A percentile compares a stretch with the other conserved stretches of the same genome.
Evolutionary conservation across 2,888 invertebrate species (phyloP).

Genomic region (Stegana nigrithorax): DNA sequence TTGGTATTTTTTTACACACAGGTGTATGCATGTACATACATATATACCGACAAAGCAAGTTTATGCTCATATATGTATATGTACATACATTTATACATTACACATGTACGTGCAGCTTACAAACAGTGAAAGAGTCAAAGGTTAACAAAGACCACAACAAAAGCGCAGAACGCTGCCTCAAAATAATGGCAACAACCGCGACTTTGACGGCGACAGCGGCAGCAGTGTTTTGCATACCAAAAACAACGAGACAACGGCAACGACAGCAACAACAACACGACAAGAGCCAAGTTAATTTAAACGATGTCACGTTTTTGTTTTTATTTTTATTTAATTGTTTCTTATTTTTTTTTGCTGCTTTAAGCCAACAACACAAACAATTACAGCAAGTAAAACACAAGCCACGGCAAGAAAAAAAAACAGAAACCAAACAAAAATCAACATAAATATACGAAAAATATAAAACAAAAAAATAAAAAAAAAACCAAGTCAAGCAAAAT

Average conservation of each 20-base stretch:
- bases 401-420: slow-evolving; percentile 20
- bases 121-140: slow-evolving; percentile 6
- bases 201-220: no score
- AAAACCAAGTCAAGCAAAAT: slow-evolving; percentile 1
- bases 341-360: no score
- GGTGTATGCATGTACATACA: neutral
- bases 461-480: slow-evolving; percentile 20
- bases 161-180: neutral
- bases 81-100: no score
- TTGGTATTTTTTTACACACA: no score
- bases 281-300: slow-evolving; percentile 17
- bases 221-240: no score
- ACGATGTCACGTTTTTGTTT: slow-evolving; percentile 16
- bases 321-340: no score
- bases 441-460: slow-evolving; percentile 45
- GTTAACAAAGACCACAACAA: slow-evolving; percentile 6
- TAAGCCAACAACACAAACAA: slow-evolving; percentile 13
- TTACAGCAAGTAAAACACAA: slow-evolving; percentile 23
- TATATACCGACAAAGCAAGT: no score
- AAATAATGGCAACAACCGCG: neutral
- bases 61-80: no score
- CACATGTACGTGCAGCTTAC: no score
- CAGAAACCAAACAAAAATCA: slow-evolving; percentile 28
- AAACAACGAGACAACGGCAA: slow-evolving; percentile 8
- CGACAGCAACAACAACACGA: slow-evolving; percentile 12